Conservation (phyloP, 2,113 vertebrate genomes). For the Psephotus haematonotus region DNA sequence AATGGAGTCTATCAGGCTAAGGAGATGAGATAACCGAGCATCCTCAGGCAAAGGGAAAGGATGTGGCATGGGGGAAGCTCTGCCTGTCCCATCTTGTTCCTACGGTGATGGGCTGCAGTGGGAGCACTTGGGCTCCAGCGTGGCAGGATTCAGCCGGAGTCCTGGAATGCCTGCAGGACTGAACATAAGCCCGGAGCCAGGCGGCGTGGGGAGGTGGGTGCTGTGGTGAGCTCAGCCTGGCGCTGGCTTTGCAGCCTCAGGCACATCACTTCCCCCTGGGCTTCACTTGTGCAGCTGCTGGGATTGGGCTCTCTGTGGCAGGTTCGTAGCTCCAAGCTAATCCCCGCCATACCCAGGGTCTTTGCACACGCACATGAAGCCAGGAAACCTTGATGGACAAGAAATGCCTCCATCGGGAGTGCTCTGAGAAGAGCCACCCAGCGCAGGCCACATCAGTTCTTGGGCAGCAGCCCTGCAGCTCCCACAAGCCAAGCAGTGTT, state of each 20-base stretch:
- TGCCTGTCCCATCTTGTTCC: not conserved
- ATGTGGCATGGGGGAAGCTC: not conserved
- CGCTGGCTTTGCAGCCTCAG: not conserved
- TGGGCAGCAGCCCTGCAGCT: not conserved
- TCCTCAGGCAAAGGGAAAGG: not conserved
- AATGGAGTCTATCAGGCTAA: not conserved
- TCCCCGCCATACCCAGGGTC: not conserved
- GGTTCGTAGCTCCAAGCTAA: not conserved
- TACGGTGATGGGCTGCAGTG: not conserved
- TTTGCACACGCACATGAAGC: not conserved
- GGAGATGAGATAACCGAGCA: not conserved
- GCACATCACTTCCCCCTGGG: not conserved
- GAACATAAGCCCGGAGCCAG: not conserved
- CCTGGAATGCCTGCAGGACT: not conserved
- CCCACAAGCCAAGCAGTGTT: not conserved
- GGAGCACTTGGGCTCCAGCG: not conserved
- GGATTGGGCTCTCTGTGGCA: not conserved
- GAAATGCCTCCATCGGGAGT: not conserved
- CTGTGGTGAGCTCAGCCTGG: not conserved
- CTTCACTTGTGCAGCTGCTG: not conserved
- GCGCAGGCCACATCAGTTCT: not conserved
- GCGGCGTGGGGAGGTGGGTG: not conserved
- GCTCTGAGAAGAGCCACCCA: not conserved
- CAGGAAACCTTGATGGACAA: rapidly evolving
- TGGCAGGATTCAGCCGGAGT: not conserved